These are phyloP conservation scores for Syritta pipiens DNA, from an alignment of 2,888 invertebrate species.

Conservation along the genomic window DNA sequence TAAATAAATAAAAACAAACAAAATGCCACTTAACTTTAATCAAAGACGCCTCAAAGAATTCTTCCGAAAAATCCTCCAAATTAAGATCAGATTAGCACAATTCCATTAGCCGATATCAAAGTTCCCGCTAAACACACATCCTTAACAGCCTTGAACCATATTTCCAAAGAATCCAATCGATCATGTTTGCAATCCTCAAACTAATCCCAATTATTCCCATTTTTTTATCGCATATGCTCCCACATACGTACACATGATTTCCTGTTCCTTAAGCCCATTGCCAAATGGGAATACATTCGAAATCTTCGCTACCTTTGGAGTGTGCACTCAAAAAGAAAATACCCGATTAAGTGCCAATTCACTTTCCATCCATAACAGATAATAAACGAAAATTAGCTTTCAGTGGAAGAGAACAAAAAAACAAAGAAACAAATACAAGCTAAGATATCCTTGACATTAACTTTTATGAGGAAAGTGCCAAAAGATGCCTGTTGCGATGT, in stretches of 20 bases:
- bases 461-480: background rate
- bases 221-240: background rate
- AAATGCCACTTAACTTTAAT: too few species aligned
- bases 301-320: background rate
- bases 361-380: background rate
- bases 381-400: constrained; percentile 10
- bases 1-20: too few species aligned
- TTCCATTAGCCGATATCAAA: too few species aligned
- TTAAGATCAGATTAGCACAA: too few species aligned
- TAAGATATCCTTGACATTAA: constrained; percentile 11
- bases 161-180: too few species aligned
- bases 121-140: too few species aligned
- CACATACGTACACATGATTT: too few species aligned
- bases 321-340: background rate
- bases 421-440: background rate
- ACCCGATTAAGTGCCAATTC: background rate
- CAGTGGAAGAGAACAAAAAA: background rate
- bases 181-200: too few species aligned
- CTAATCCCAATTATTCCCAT: background rate
- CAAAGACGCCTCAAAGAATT: too few species aligned
- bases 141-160: too few species aligned
- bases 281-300: too few species aligned
- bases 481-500: background rate
- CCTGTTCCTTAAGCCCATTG: background rate
- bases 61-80: too few species aligned